Conservation (phyloP, 2,888 invertebrate species). For the Didymodactylos carnosus region DNA sequence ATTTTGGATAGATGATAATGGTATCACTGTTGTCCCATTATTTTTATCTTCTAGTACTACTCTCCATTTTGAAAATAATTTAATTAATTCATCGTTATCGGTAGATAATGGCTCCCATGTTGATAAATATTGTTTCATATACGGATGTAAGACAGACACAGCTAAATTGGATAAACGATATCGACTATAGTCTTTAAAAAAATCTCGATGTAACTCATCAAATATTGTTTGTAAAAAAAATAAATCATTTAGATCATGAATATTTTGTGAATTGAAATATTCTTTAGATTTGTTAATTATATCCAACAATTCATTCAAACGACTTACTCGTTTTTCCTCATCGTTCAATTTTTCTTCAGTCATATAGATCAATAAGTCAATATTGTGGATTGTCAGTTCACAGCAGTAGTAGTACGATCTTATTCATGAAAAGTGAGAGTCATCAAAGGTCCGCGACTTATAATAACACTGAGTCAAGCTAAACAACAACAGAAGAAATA, state of each 20-base stretch:
- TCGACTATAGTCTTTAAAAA: conserved; percentile 3
- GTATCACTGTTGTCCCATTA: conserved; percentile 23
- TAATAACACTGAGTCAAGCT: too few relatives aligned
- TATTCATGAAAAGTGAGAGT: too few relatives aligned
- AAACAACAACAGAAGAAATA: too few relatives aligned
- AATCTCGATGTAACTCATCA: neutral
- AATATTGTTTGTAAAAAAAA: neutral
- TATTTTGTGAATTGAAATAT: too few relatives aligned
- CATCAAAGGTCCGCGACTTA: too few relatives aligned
- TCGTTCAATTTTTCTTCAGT: too few relatives aligned
- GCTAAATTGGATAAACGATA: conserved; percentile 6
- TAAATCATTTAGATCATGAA: neutral
- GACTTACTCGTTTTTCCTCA: too few relatives aligned
- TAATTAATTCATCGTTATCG: conserved; percentile 43
- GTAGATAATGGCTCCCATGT: conserved; percentile 17
- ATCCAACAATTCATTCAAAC: too few relatives aligned
- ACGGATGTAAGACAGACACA: neutral
- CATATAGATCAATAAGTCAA: too few relatives aligned
- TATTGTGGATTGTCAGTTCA: too few relatives aligned
- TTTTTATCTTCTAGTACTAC: conserved; percentile 33
- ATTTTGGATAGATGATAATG: conserved; percentile 18
- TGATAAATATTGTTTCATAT: neutral
- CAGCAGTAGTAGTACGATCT: too few relatives aligned
- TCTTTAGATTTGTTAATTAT: too few relatives aligned
- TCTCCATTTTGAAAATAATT: conserved; percentile 32